Evolutionary conservation across 2,888 invertebrate species (phyloP).

Genomic region (Hedya salicella): DNA sequence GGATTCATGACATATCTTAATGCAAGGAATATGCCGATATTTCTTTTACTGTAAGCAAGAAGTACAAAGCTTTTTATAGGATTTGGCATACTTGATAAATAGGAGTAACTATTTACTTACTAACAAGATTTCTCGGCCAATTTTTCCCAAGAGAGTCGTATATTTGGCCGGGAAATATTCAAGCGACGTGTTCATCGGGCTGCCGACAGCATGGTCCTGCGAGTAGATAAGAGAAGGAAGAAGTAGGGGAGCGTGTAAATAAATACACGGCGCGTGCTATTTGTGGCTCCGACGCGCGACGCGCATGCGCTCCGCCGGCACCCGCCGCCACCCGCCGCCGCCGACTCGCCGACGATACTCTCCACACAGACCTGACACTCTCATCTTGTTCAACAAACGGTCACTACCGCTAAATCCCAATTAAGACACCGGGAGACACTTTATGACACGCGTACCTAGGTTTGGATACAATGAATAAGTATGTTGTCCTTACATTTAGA

Average conservation of each 20-base stretch:
- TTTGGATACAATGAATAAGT: too few species aligned
- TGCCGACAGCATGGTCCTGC: constrained; percentile 17
- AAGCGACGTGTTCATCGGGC: not conserved
- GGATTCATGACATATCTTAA: too few species aligned
- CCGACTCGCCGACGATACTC: not conserved
- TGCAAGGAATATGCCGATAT: too few species aligned
- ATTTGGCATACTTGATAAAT: too few species aligned
- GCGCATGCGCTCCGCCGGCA: constrained; percentile 58
- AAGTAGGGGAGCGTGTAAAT: constrained; percentile 71
- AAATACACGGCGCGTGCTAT: constrained; percentile 72
- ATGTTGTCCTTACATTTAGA: too few species aligned
- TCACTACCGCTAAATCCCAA: not conserved
- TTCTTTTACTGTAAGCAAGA: too few species aligned
- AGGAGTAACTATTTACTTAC: too few species aligned
- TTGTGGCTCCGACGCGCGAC: constrained; percentile 68
- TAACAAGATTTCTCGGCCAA: too few species aligned
- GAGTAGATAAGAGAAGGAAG: constrained; percentile 59
- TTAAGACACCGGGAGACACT: not conserved
- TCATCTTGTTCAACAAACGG: not conserved
- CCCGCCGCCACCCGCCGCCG: constrained; percentile 18
- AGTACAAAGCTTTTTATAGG: too few species aligned
- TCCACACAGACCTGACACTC: constrained; percentile 18
- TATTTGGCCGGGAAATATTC: not conserved
- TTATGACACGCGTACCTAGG: not conserved
- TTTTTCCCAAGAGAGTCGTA: not conserved